phyloP scores from a whole-genome alignment of 2,113 vertebrate species.

The Calidris pugnax region DNA sequence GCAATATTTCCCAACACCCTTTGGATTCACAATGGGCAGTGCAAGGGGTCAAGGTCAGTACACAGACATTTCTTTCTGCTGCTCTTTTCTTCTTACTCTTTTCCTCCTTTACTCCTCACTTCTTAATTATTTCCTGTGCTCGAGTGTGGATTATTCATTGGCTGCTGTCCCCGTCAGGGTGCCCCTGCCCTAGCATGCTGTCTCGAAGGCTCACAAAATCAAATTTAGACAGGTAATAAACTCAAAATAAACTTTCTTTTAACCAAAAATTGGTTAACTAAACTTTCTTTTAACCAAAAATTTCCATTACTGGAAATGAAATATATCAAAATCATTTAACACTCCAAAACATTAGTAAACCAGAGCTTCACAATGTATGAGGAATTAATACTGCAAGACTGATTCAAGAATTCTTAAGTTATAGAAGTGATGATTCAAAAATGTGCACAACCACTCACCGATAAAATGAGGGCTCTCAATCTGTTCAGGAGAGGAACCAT shows the following conservation, averaged over 20 bases:
- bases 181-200: background rate
- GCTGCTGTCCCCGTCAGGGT: background rate
- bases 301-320: background rate
- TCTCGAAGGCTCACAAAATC: background rate
- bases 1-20: background rate
- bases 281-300: background rate
- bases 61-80: background rate
- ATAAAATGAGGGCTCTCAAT: background rate
- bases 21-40: background rate
- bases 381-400: background rate
- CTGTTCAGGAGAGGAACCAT: background rate
- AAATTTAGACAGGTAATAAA: background rate
- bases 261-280: background rate
- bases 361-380: background rate
- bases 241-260: background rate
- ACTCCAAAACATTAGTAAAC: background rate
- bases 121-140: background rate
- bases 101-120: background rate
- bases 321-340: background rate
- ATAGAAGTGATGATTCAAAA: background rate
- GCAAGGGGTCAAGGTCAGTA: background rate
- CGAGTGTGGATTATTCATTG: background rate
- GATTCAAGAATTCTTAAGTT: background rate
- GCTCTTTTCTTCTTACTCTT: background rate
- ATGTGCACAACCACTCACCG: background rate